Conservation (phyloP, 2,113 vertebrate species). For the Ochotona curzoniae region DNA sequence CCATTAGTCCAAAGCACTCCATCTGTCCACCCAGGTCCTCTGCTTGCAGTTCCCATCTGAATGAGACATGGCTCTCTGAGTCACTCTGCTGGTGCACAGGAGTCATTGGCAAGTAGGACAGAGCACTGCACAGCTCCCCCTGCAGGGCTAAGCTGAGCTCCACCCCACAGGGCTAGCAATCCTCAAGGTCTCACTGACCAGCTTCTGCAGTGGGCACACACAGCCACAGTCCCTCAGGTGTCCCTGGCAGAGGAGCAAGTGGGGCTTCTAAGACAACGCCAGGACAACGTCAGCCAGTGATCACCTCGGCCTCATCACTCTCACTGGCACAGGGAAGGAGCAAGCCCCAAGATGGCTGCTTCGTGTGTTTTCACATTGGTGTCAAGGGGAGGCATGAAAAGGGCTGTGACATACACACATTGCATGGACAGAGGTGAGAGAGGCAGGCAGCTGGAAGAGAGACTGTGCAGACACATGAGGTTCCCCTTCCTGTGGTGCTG, state of each 20-base stretch:
- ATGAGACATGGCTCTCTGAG: too few species aligned
- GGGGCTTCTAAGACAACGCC: neutral
- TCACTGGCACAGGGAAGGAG: neutral
- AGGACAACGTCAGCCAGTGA: neutral
- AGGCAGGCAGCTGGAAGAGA: neutral
- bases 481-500: neutral
- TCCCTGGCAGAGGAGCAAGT: rapidly evolving
- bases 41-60: neutral
- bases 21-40: neutral
- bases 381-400: neutral
- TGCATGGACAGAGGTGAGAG: neutral
- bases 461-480: neutral
- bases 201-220: neutral
- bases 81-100: too few species aligned
- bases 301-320: neutral
- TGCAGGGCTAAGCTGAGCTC: neutral
- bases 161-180: neutral
- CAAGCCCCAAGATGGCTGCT: neutral
- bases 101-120: neutral
- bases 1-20: neutral
- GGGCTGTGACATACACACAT: neutral
- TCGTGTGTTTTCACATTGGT: neutral
- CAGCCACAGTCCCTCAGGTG: neutral
- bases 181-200: neutral
- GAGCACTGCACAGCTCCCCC: too few species aligned